Conservation (phyloP, 2,113 vertebrate species). For the Stegastes partitus region DNA sequence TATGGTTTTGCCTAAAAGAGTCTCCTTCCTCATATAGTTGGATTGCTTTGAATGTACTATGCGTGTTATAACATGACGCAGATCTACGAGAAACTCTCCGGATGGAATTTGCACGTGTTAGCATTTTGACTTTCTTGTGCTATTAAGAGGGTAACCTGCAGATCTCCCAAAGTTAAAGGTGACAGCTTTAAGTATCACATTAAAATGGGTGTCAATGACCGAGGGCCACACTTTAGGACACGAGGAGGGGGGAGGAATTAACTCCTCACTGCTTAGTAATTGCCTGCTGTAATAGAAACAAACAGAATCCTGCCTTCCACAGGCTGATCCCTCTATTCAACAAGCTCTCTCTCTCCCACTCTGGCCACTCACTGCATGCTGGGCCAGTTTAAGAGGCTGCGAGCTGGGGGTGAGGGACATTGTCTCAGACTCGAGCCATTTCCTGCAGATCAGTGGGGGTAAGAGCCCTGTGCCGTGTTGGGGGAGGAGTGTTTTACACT, state of each 20-base stretch:
- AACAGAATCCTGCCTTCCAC: conserved; percentile 80
- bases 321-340: conserved; percentile 81
- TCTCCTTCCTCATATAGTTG: neutral
- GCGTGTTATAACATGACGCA: conserved; percentile 4
- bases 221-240: conserved; percentile 79
- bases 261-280: conserved; percentile 82
- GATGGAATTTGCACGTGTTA: conserved; percentile 41
- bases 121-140: conserved; percentile 48
- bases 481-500: conserved; percentile 86
- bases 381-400: conserved; percentile 80
- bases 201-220: conserved; percentile 82
- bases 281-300: conserved; percentile 83
- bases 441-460: conserved; percentile 87
- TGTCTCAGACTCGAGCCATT: conserved; percentile 85
- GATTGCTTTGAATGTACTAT: neutral
- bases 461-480: conserved; percentile 79
- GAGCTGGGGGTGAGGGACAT: conserved; percentile 82
- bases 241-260: conserved; percentile 73
- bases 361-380: conserved; percentile 81
- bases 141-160: conserved; percentile 55
- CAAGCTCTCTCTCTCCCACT: conserved; percentile 73
- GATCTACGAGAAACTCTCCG: conserved; percentile 4
- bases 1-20: neutral
- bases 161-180: conserved; percentile 63
- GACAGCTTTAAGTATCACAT: conserved; percentile 76